A percentile compares a stretch with the other conserved stretches of the same genome.
Evolutionary conservation across 1,140 invertebrate genomes (phyloP).

Genomic region (Leguminivora glycinivorella): DNA sequence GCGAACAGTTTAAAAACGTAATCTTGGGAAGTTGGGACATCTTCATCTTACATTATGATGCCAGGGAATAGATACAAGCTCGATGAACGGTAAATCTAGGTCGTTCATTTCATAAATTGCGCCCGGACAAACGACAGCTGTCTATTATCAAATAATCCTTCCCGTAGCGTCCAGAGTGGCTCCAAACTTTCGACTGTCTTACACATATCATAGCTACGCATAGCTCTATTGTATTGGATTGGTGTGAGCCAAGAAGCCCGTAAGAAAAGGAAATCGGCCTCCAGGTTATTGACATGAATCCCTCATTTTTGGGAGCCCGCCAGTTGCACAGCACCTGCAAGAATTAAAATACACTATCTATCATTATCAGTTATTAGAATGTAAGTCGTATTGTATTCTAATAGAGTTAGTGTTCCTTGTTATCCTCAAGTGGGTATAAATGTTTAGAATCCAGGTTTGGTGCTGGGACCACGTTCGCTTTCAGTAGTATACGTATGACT

Average conservation of each 20-base stretch:
- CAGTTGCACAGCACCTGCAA: background rate
- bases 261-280: background rate
- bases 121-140: no score
- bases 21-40: no score
- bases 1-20: no score
- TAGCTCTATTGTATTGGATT: background rate
- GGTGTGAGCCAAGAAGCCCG: background rate
- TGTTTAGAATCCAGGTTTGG: background rate
- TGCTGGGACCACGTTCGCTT: background rate
- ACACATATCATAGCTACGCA: no score
- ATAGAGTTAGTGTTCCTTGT: background rate
- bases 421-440: background rate
- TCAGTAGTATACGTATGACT: background rate
- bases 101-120: no score
- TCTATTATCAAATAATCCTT: no score
- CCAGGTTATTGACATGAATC: slow-evolving; percentile 34
- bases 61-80: no score
- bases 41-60: no score
- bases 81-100: no score
- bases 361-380: background rate
- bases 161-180: no score
- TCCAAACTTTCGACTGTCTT: no score
- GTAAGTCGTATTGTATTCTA: background rate
- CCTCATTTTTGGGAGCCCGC: slow-evolving; percentile 28
- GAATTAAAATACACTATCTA: background rate